Evolutionary conservation across 2,888 invertebrate species (phyloP), one percentile per base, ranked within the genome.

Genomic region (Metopia argyrocephala): DNA sequence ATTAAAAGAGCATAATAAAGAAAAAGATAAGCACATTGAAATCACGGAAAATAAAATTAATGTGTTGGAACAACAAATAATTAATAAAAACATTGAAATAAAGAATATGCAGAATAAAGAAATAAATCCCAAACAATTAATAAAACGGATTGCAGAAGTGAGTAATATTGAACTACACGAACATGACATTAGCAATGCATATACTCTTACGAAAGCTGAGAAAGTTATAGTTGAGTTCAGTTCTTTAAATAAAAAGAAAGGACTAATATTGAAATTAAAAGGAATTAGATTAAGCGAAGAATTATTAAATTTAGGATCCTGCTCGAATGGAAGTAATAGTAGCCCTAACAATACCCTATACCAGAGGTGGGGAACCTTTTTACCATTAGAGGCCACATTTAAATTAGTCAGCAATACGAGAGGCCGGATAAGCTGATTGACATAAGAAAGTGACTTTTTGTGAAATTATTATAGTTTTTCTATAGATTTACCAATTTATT

Each of bases 121-220:
- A 48, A 5, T 4, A 12, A n/a, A 6, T 12, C 9, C 48, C 6
- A n/a, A 12, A 4, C 4, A 48, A 12, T 6, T n/a, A 48, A 48
- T 15, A 12, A 48, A 48, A 48, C 6, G 9, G n/a, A 48, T 48
- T n/a, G 48, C 48, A 5, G 48, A 6, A 6, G 6, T n/a, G 6
- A n/a, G 6, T 2, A 56, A 56, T n/a, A 27, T 56, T 27, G 27
- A 56, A 5, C n/a, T 56, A 56, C 56, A 56, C n/a, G 56, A 56
- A 3, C 1, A 6, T 5, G 56, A 27, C 15, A 56, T 56, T 3
- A 56, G 18, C 5, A 56, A 56, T n/a, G 56, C 56, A n/a, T 56
- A 56, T 27, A 56, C 2, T 6, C 5, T 27, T 2, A 56, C 25
- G 3, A 52, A 52, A 18, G 7, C 5, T 6, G 21, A 52, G 21